Evolutionary conservation across 2,113 vertebrate species (phyloP), one percentile per base, ranked within the genome.

Genomic region (Spheniscus mendiculus): DNA sequence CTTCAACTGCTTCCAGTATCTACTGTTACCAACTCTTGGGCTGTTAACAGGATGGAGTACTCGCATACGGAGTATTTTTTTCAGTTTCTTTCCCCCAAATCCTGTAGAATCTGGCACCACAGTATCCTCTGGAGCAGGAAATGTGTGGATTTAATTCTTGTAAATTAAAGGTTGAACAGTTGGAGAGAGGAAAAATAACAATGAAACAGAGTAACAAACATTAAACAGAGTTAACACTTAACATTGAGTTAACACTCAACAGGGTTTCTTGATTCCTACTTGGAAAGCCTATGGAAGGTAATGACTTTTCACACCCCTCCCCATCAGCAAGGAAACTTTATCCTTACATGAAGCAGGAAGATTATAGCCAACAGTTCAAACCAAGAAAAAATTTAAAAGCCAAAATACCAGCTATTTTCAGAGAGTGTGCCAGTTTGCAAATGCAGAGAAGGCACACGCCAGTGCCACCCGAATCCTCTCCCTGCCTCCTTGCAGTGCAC

Each of bases 171-270:
- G 30, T 1, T 52, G 12, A 96, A 74, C 18, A 83, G 36, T 15
- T 12, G 16, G 59, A 86, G 34, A 81, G 30, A 62, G 25, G 47
- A 66, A 94, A 93, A 87, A 38, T 10, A 92, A 90, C 82, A 56
- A 8, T 1, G 23, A 87, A 93, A 95, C 74, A 71, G 42, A 62
- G 26, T 16, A 91, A 95, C 79, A 50, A 80, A 97, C 85, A 83
- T 50, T 40, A 36, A 83, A 95, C 74, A 73, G 56, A 94, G 22
- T 50, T 69, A 80, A 95, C 77, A 85, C 17, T 77, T 59, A 83
- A 92, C 93, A 95, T 0, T 23, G 32, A 92, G 30, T 66, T 59
- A 81, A 89, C 81, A 79, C 21, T 72, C 29, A 74, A 82, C 63
- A 87, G 3, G 7, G 36, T 80, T 90, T 66, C 70, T 56, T 10